These are phyloP conservation scores for Pterobdella sp. DNA, from an alignment of 2,888 invertebrate species.

Conservation along the genomic window DNA sequence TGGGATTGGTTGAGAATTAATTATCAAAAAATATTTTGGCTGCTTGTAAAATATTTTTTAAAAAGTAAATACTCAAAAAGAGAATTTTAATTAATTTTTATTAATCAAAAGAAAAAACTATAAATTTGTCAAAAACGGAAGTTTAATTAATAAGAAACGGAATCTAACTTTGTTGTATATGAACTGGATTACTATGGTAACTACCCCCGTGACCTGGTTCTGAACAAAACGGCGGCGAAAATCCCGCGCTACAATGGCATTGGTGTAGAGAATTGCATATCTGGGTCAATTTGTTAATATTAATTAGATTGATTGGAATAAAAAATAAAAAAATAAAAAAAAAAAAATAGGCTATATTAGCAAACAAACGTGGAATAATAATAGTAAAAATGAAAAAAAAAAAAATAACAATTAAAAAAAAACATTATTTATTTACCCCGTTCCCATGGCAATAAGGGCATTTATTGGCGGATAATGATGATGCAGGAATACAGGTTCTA, in stretches of 20 bases:
- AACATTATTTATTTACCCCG: constrained; percentile 2
- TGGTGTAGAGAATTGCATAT: constrained; percentile 24
- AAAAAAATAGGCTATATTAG: background rate
- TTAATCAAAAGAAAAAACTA: no score
- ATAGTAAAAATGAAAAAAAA: background rate
- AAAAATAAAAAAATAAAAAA: background rate
- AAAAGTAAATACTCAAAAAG: no score
- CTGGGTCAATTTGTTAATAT: background rate
- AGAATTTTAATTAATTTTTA: no score
- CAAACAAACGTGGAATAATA: background rate
- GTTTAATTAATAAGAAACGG: background rate
- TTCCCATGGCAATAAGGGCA: constrained; percentile 26
- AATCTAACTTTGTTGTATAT: constrained; percentile 19
- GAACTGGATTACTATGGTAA: constrained; percentile 26
- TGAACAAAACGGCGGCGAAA: constrained; percentile 21
- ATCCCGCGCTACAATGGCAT: constrained; percentile 24
- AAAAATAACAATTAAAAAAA: background rate
- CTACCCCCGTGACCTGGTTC: constrained; percentile 22
- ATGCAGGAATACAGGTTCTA: constrained; percentile 9
- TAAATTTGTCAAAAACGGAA: no score
- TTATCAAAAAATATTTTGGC: no score
- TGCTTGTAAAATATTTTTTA: no score
- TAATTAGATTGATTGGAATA: background rate
- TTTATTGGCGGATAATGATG: background rate
- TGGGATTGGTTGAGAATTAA: background rate